These are phyloP conservation scores for Scylla paramamosain DNA, from an alignment of 1,140 invertebrate genomes.

Conservation along the genomic window DNA sequence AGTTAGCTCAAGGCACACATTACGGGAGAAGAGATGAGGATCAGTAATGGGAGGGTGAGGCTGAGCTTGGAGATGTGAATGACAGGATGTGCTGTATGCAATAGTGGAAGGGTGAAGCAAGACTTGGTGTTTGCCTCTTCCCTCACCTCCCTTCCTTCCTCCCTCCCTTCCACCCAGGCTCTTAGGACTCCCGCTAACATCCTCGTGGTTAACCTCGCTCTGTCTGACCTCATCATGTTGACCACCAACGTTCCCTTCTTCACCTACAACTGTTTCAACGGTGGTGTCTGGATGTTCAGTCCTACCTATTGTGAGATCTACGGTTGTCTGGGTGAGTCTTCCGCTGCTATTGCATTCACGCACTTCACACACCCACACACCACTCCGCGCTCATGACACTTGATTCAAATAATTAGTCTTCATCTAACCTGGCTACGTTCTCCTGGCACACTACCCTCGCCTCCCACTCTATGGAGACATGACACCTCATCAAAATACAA, in stretches of 20 bases:
- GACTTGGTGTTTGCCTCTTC: neutral
- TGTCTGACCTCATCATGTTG: slow-evolving; percentile 91
- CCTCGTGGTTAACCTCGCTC: slow-evolving; percentile 91
- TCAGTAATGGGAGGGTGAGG: neutral
- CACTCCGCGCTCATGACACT: neutral
- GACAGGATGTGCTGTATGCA: neutral
- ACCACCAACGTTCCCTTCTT: slow-evolving; percentile 85
- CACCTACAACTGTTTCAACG: slow-evolving; percentile 89
- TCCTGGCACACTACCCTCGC: neutral
- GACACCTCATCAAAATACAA: too few relatives aligned
- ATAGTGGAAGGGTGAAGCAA: neutral
- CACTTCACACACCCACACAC: slow-evolving; percentile 72
- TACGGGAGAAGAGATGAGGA: too few relatives aligned
- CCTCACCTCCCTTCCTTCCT: neutral
- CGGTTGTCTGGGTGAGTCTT: slow-evolving; percentile 84
- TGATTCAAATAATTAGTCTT: too few relatives aligned
- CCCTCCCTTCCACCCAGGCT: slow-evolving; percentile 79
- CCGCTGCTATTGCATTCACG: neutral
- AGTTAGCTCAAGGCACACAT: too few relatives aligned
- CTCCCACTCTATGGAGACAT: too few relatives aligned
- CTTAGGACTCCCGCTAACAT: slow-evolving; percentile 92
- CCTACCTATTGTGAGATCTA: slow-evolving; percentile 91
- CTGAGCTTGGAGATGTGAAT: too few relatives aligned
- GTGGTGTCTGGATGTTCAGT: slow-evolving; percentile 81
- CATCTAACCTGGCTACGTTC: neutral